phyloP scores from a whole-genome alignment of 2,113 vertebrate genomes.

The Drymodes brunneopygia region DNA sequence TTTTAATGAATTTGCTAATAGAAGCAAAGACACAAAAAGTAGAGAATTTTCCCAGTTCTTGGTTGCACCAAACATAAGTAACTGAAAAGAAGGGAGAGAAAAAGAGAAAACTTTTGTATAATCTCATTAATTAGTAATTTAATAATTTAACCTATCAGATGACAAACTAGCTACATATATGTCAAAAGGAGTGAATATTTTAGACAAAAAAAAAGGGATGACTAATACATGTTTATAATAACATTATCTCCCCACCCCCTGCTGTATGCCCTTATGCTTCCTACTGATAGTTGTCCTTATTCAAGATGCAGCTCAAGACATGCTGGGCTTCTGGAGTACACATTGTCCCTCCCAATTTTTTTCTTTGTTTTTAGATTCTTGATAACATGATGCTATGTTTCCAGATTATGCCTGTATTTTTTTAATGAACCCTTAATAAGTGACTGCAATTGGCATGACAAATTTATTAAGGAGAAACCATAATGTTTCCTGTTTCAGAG shows the following conservation, averaged over 20 bases:
- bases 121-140: background rate
- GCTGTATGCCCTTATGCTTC: background rate
- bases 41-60: background rate
- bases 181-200: background rate
- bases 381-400: background rate
- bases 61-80: background rate
- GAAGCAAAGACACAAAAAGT: background rate
- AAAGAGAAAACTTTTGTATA: background rate
- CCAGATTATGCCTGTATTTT: background rate
- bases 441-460: background rate
- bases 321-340: background rate
- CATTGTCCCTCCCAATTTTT: background rate
- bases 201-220: background rate
- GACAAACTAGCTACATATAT: background rate
- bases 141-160: conserved; percentile 15
- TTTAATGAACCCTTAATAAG: background rate
- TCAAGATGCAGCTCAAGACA: conserved; percentile 1
- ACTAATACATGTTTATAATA: background rate
- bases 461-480: background rate
- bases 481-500: background rate
- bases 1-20: background rate
- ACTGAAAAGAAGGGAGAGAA: background rate
- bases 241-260: background rate
- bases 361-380: background rate
- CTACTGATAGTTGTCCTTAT: conserved; percentile 17